Conservation (phyloP, 2,888 invertebrate species). For the Archaeoteleia sp. region DNA sequence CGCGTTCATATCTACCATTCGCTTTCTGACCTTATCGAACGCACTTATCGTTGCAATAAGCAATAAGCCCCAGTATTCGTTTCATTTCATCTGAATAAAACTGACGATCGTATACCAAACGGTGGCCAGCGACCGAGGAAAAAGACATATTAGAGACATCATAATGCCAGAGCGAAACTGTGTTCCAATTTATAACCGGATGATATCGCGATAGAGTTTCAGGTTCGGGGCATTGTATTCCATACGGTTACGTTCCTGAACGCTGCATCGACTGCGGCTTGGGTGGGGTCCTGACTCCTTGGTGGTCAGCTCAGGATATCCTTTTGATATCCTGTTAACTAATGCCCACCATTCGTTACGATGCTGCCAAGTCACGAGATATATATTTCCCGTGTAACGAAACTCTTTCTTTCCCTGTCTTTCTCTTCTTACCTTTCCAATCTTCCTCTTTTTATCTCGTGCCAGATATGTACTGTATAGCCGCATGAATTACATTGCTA, state of each 20-base stretch:
- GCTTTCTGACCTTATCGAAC: constrained; percentile 43
- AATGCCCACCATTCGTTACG: constrained; percentile 74
- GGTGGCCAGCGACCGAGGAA: constrained; percentile 60
- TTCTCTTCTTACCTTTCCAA: constrained; percentile 36
- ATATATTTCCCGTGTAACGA: constrained; percentile 66
- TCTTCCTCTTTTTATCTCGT: constrained; percentile 47
- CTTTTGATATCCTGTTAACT: constrained; percentile 76
- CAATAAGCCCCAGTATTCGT: constrained; percentile 36
- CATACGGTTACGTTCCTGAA: constrained; percentile 64
- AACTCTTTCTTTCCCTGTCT: constrained; percentile 53
- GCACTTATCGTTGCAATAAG: constrained; percentile 45
- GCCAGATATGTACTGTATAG: constrained; percentile 49
- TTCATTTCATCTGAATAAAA: constrained; percentile 46
- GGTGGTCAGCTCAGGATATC: constrained; percentile 73
- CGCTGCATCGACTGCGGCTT: constrained; percentile 65
- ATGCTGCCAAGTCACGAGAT: constrained; percentile 61
- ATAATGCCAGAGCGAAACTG: constrained; percentile 74
- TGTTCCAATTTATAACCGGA: constrained; percentile 75
- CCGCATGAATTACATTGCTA: constrained; percentile 44
- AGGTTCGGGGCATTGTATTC: constrained; percentile 74
- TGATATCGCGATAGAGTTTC: constrained; percentile 74
- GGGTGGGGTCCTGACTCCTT: constrained; percentile 72
- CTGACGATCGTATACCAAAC: constrained; percentile 50
- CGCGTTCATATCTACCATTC: constrained; percentile 19
- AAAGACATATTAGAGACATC: constrained; percentile 75